phyloP scores from a whole-genome alignment of 2,888 invertebrate genomes.

The Eledone cirrhosa region DNA sequence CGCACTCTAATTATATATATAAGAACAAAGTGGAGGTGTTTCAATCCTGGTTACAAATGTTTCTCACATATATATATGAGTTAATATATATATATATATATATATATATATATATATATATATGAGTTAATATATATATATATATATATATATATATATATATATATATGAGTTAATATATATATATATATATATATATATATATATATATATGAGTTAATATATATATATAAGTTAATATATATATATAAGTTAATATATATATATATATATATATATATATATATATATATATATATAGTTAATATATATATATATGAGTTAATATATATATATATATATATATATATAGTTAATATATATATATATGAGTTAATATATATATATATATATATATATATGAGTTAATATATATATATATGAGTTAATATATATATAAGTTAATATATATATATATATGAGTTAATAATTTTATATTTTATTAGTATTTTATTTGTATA shows the following conservation, averaged over 20 bases:
- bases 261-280: neutral
- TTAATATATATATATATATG: neutral
- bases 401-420: constrained; percentile 3
- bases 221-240: neutral
- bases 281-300: too few species aligned
- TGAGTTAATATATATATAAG: neutral
- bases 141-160: neutral
- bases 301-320: too few species aligned
- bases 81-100: neutral
- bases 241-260: neutral
- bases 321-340: too few species aligned
- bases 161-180: neutral
- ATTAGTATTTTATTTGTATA: too few species aligned
- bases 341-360: too few species aligned
- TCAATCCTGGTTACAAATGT: neutral
- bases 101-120: neutral
- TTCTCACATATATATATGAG: neutral
- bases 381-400: constrained; percentile 4
- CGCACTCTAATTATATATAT: too few species aligned
- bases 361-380: neutral
- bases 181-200: neutral
- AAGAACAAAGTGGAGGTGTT: too few species aligned
- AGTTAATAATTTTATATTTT: too few species aligned
- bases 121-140: neutral
- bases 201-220: neutral